A percentile compares a stretch with the other conserved stretches of the same genome.
Conservation (phyloP, 2,888 invertebrate genomes). For the Yponomeuta malinellus region DNA sequence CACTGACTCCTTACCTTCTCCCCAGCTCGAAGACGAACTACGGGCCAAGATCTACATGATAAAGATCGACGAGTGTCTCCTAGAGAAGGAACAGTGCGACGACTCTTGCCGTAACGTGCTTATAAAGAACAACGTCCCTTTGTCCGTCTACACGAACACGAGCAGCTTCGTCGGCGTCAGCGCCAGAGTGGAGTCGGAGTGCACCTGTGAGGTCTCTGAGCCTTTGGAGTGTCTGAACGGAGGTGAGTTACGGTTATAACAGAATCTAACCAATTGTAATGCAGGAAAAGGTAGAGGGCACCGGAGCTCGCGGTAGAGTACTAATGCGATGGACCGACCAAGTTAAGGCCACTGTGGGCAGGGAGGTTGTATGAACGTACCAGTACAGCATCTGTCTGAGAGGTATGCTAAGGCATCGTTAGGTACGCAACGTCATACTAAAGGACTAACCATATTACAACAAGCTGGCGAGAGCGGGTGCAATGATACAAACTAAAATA, state of each 20-base stretch:
- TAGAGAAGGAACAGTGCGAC: conserved; percentile 82
- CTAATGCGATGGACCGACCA: too few species aligned
- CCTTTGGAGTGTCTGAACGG: conserved; percentile 84
- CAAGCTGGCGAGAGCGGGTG: too few species aligned
- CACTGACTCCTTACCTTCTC: too few species aligned
- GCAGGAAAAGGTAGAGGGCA: background rate
- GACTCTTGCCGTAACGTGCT: conserved; percentile 88
- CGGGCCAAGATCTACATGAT: conserved; percentile 88
- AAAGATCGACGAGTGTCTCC: conserved; percentile 92
- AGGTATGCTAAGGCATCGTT: too few species aligned
- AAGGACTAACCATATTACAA: too few species aligned
- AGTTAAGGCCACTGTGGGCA: too few species aligned
- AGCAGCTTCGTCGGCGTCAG: conserved; percentile 96
- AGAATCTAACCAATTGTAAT: background rate
- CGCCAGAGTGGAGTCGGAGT: conserved; percentile 87
- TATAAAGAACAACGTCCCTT: conserved; percentile 82
- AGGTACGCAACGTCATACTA: too few species aligned
- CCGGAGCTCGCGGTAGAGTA: too few species aligned
- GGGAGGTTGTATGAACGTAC: too few species aligned
- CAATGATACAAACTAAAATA: too few species aligned
- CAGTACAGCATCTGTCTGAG: too few species aligned
- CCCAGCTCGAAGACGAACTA: conserved; percentile 80
- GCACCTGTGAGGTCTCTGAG: conserved; percentile 78
- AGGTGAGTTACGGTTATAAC: conserved; percentile 62
- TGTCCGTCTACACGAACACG: conserved; percentile 92